Percentiles rank a stretch among this genome's conserved stretches.
Evolutionary conservation across 2,888 invertebrate genomes (phyloP).

Genomic region (Podotricha telesiphe): DNA sequence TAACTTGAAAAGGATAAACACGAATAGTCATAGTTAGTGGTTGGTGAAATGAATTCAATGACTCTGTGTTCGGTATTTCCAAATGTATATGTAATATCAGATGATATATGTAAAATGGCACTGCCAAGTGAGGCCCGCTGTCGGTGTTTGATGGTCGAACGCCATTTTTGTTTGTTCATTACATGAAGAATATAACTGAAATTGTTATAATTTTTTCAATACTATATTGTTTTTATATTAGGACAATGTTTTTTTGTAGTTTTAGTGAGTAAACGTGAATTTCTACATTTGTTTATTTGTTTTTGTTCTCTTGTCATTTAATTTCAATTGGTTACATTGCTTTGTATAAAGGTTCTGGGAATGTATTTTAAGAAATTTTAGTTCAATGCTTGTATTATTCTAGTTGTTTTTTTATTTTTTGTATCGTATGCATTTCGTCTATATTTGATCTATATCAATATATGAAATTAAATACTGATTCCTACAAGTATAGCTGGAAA

Average conservation of each 20-base stretch:
- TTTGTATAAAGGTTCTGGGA: neutral
- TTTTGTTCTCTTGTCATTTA: too few relatives aligned
- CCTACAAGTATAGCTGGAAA: too few relatives aligned
- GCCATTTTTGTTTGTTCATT: slow-evolving; percentile 1
- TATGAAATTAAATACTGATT: too few relatives aligned
- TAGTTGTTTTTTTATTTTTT: too few relatives aligned
- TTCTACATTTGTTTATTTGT: too few relatives aligned
- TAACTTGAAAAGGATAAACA: slow-evolving; percentile 64
- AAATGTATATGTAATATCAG: slow-evolving; percentile 18
- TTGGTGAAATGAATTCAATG: slow-evolving; percentile 44
- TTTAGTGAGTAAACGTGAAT: too few relatives aligned
- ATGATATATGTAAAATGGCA: slow-evolving; percentile 19
- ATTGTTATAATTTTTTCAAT: neutral
- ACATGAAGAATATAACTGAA: too few relatives aligned
- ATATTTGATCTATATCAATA: too few relatives aligned
- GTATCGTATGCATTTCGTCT: too few relatives aligned
- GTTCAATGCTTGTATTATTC: neutral
- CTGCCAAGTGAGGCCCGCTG: slow-evolving; percentile 27
- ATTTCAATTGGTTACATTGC: too few relatives aligned
- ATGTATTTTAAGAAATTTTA: neutral
- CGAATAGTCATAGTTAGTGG: slow-evolving; percentile 75
- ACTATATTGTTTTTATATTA: neutral
- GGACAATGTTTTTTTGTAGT: neutral
- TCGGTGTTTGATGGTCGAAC: neutral
- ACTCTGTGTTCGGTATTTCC: slow-evolving; percentile 29